Evolutionary conservation across 2,113 vertebrate genomes (phyloP), one percentile per base, ranked within the genome.

Genomic region (Andinoacara biseriatus): DNA sequence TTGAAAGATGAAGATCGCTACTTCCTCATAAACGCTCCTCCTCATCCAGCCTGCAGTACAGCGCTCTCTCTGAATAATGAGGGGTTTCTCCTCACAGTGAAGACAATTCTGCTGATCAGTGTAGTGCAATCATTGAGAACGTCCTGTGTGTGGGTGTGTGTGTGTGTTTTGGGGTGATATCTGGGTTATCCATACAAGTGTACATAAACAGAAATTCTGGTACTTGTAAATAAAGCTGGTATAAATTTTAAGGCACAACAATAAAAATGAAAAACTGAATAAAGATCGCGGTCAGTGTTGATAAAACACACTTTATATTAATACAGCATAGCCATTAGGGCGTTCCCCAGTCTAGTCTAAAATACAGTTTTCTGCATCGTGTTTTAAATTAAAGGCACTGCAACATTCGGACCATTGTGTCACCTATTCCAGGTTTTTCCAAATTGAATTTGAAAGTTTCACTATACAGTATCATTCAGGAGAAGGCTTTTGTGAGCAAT

Each of bases 1-100:
- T 90, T 82, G 78, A 77, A 90, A 92, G 93, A 91, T 93, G 90
- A 94, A 89, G 86, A 93, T 89, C 80, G 85, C 77, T 83, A 74
- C 84, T 69, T 84, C 80, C 86, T 85, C 79, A 54, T 90, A 82
- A 94, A 91, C 79, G 77, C 59, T 78, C 13, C 74, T 76, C 56
- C 60, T 85, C 78, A 62, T 84, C 78, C 76, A 49, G 49, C 82
- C 52, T 52, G 76, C 40, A 57, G 58, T 76, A 38, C 78, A 78
- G 58, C 76, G 80, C 31, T 85, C 74, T 60, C 82, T 67, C 29
- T 74, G 84, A 85, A 49, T 76, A 72, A 77, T 17, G 61, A 85
- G 61, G 11, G 11, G 18, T 63, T 67, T 59, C 76, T 67, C 52
- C 26, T 67, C 33, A 24, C n/a, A 77, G 67, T 49, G 54, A 24